Evolutionary conservation across 1,140 invertebrate species (phyloP), one percentile per base, ranked within the genome.

Genomic region (Drosophila paulistorum): DNA sequence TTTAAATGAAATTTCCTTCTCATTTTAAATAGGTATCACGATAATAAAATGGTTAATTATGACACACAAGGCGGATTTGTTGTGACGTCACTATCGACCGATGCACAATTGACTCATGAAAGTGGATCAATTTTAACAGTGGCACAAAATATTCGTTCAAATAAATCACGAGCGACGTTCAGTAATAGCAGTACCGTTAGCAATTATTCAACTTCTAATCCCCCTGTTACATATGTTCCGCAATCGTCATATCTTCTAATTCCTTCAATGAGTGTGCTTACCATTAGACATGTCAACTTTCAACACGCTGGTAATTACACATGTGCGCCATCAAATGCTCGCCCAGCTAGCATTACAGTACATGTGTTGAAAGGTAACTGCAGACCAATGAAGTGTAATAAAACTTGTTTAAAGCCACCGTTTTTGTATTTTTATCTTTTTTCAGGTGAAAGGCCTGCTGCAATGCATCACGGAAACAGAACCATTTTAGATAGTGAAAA

Each of bases 21-120:
- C 10, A 10, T 39, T 67, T 20, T 51, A 26, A 13, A 57, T 41
- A 92, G 91, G 91, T 96, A 95, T 91, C 95, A 95, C 86, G 94
- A 96, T 78, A 94, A 94, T 62, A 94, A 94, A 68, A 96, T 96
- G 95, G 95, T 96, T 76, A 96, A 96, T 86, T 96, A 95, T 91
- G 95, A 96, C 77, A 93, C 93, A 23, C 91, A 92, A 70, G 81
- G 92, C 17, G 91, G 91, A 14, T 92, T 92, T 55, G 81, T 86
- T n/a, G 94, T 94, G 6, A 90, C 79, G 30, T 91, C 91, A 13
- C 74, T 70, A 26, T 55, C 51, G 14, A 68, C 74, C 37, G 85
- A 80, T 23, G 57, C 67, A 5, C 63, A 74, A 11, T 62, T 65
- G 14, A 64, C 51, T 5, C 7, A 68, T 4, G 78, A 89, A 48